Percentiles rank a stretch among this genome's conserved stretches.
Conservation (phyloP, 2,888 invertebrate species). For the Drosophila nr. fundita region DNA sequence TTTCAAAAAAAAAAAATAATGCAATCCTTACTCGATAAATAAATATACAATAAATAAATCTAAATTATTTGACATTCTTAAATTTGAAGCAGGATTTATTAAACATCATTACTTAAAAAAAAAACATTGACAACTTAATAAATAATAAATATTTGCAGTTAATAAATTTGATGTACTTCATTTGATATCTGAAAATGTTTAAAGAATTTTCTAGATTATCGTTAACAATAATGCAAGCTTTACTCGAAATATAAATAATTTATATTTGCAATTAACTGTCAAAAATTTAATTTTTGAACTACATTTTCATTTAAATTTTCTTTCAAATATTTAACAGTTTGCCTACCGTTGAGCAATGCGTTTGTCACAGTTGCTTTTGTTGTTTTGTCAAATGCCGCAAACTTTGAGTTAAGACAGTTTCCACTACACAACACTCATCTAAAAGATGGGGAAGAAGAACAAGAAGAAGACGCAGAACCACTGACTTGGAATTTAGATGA, state of each 20-base stretch:
- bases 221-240: background rate
- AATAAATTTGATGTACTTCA: background rate
- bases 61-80: background rate
- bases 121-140: background rate
- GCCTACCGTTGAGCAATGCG: background rate
- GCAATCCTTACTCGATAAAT: background rate
- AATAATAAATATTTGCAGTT: background rate
- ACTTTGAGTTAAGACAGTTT: slow-evolving; percentile 58
- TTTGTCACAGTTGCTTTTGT: slow-evolving; percentile 4
- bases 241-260: background rate
- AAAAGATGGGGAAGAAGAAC: background rate
- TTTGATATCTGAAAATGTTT: background rate
- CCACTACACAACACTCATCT: slow-evolving; percentile 30
- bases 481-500: slow-evolving; percentile 71
- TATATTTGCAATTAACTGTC: background rate
- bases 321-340: background rate
- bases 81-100: background rate
- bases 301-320: background rate
- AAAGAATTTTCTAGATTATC: background rate
- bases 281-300: background rate
- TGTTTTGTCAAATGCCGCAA: slow-evolving; percentile 39
- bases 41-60: background rate
- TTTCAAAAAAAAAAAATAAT: background rate
- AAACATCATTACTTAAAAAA: background rate
- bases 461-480: slow-evolving; percentile 12